Percentiles rank a stretch among this genome's conserved stretches.
phyloP scores from a whole-genome alignment of 2,888 invertebrate species.

The Xanthorhoe spadicearia region DNA sequence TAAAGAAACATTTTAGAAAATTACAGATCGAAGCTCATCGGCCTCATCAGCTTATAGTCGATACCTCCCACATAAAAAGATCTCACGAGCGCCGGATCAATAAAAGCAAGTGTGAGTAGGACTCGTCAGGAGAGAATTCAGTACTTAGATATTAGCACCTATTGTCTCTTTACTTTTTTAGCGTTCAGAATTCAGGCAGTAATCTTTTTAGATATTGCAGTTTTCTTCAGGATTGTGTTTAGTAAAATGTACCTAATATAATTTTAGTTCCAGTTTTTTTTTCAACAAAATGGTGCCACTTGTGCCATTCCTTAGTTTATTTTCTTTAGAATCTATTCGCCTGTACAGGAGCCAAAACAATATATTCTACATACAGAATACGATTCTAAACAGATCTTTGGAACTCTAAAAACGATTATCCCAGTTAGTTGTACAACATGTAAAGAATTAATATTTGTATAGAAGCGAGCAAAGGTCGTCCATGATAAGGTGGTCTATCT shows the following conservation, averaged over 20 bases:
- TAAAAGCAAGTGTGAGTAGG: constrained; percentile 28
- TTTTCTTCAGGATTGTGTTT: no score
- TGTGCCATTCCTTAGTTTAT: no score
- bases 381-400: background rate
- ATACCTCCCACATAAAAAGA: constrained; percentile 65
- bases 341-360: background rate
- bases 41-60: constrained; percentile 51
- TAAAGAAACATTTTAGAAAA: constrained; percentile 44
- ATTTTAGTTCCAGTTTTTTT: no score
- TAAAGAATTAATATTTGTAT: constrained; percentile 80
- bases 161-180: no score
- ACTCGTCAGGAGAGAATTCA: background rate
- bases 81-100: constrained; percentile 60
- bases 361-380: background rate
- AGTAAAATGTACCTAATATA: no score
- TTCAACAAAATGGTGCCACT: no score
- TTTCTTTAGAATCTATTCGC: no score
- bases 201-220: no score
- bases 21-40: constrained; percentile 39
- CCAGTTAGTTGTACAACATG: constrained; percentile 54
- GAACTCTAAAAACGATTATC: constrained; percentile 59
- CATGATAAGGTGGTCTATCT: constrained; percentile 63
- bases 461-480: constrained; percentile 72
- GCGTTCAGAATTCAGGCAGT: no score
- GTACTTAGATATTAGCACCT: no score